phyloP scores from a whole-genome alignment of 1,140 invertebrate genomes.

The Cherax destructor region DNA sequence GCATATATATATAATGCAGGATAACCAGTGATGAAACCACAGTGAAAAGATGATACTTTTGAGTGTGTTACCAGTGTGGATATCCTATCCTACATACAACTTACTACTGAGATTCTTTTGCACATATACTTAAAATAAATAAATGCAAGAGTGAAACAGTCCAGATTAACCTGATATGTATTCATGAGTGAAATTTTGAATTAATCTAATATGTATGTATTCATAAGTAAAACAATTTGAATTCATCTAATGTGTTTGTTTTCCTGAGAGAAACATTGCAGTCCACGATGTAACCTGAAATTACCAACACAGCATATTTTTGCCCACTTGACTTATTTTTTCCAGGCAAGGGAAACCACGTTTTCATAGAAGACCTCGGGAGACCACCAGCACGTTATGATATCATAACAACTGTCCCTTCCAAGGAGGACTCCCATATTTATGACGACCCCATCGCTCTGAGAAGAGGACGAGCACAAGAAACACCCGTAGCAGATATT shows the following conservation, averaged over 20 bases:
- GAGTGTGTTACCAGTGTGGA: too few species aligned
- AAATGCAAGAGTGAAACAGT: too few species aligned
- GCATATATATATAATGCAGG: too few species aligned
- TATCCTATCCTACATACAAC: too few species aligned
- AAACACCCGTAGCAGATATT: constrained; percentile 1
- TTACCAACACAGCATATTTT: background rate
- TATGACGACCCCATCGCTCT: constrained; percentile 47
- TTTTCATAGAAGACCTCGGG: background rate
- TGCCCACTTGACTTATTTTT: constrained; percentile 1
- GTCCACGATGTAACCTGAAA: background rate
- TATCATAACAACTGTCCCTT: background rate
- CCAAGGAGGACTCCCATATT: constrained; percentile 11
- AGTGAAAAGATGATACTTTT: too few species aligned
- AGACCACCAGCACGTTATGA: constrained; percentile 47
- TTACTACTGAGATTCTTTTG: too few species aligned
- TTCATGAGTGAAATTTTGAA: too few species aligned
- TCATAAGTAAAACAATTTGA: too few species aligned
- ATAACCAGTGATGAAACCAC: too few species aligned
- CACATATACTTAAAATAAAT: too few species aligned
- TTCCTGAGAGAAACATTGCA: background rate
- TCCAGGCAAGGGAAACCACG: constrained; percentile 25
- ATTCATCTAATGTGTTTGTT: background rate
- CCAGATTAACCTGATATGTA: too few species aligned
- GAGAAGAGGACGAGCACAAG: background rate
- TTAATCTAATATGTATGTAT: too few species aligned